phyloP scores from a whole-genome alignment of 2,797 vertebrate genomes.

The Mormyrops attenuatus region DNA sequence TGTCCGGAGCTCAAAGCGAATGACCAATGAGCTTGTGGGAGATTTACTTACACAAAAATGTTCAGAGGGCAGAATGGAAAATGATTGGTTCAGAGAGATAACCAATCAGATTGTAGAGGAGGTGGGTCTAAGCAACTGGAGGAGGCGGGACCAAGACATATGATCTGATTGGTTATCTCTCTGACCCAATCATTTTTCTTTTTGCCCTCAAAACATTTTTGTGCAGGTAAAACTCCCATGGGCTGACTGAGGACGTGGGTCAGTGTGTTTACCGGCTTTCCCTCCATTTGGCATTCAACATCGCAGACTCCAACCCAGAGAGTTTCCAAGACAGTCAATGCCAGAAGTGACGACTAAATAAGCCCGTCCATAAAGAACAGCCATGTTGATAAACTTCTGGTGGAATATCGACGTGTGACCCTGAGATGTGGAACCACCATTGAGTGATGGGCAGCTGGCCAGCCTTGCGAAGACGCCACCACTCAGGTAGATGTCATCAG shows the following conservation, averaged over 20 bases:
- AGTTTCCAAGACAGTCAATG: neutral
- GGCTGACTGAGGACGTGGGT: neutral
- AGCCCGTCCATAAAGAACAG: constrained; percentile 7
- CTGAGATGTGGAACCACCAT: neutral
- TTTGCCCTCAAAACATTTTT: neutral
- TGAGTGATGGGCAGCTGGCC: neutral
- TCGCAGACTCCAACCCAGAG: neutral
- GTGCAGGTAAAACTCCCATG: neutral
- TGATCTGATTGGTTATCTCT: neutral
- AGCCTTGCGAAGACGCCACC: neutral
- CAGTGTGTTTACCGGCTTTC: neutral
- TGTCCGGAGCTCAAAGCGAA: neutral
- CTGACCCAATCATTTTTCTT: neutral
- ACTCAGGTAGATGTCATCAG: neutral
- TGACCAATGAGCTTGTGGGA: neutral
- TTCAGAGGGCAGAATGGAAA: too few species aligned
- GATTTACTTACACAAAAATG: too few species aligned
- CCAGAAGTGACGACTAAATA: neutral
- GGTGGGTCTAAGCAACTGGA: neutral
- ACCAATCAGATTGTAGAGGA: neutral
- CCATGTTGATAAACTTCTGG: neutral
- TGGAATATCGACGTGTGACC: neutral
- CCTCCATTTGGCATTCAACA: too few species aligned
- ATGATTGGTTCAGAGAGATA: too few species aligned
- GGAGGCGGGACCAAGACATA: neutral